Evolutionary conservation across 2,797 vertebrate species (phyloP), one percentile per base, ranked within the genome.

Genomic region (Distichodus sexfasciatus): DNA sequence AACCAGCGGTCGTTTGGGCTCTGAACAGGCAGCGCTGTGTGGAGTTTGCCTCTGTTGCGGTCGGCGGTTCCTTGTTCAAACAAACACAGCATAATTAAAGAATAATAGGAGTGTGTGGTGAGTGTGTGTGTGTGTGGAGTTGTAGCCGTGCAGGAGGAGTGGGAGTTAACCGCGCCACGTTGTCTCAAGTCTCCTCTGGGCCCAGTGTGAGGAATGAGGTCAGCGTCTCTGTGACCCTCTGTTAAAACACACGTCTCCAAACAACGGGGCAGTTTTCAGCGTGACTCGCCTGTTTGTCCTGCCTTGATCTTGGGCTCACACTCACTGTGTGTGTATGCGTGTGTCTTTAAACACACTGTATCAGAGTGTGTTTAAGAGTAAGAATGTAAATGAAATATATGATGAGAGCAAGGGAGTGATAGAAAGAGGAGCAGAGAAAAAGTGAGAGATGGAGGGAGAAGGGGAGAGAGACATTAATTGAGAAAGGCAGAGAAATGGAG

Each of bases 181-280:
- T 44, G 67, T 69, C 57, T 69, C 47, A 59, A 55, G 15, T 36
- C 64, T 64, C 46, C 53, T 14, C 76, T 82, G 76, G 72, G 84
- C 85, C 67, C 84, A 74, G 71, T 79, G 76, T 73, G 80, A 85
- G 81, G 84, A 87, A 85, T 77, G 83, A 48, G 66, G 75, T 50
- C 67, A 17, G 28, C 62, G 41, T 58, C 46, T 62, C 78, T 72
- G 76, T 81, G 84, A 83, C 81, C 84, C 8, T 79, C 77, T 80
- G 80, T 87, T 86, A 80, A 80, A 78, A 79, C 80, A 73, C 76
- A 77, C 50, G 77, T 71, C 66, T 84, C 77, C 76, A 84, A 84
- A 87, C 84, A 87, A 86, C 87, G 79, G 67, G 83, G 46, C 46
- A 51, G 48, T 41, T 68, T 50, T 55, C 36, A 15, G 19, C 2